phyloP scores from a whole-genome alignment of 2,113 vertebrate species.

The Prochilodus magdalenae region DNA sequence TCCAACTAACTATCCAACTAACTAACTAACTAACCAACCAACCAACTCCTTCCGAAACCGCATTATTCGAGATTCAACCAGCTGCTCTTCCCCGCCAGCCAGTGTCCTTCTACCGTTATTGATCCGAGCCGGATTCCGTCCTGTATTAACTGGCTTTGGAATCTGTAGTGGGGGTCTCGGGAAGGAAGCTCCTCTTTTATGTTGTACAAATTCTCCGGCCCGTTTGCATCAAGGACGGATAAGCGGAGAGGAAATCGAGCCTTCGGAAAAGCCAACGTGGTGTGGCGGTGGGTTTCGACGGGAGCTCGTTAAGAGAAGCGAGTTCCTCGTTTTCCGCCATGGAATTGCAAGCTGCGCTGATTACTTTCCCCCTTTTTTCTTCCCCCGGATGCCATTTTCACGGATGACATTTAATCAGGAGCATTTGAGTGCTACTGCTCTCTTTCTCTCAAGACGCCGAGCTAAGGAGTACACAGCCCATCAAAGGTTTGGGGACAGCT shows the following conservation, averaged over 20 bases:
- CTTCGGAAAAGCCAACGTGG: conserved; percentile 67
- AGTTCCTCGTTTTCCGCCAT: conserved; percentile 48
- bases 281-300: conserved; percentile 66
- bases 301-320: conserved; percentile 74
- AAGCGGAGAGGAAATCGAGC: conserved; percentile 77
- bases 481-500: too few species aligned
- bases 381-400: conserved; percentile 52
- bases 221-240: conserved; percentile 68
- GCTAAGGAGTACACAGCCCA: too few species aligned
- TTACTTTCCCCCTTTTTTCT: conserved; percentile 44
- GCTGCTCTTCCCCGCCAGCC: not conserved
- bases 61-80: conserved; percentile 38
- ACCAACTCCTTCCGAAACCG: too few species aligned
- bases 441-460: not conserved
- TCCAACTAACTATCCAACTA: too few species aligned
- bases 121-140: conserved; percentile 63
- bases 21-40: too few species aligned
- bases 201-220: conserved; percentile 67
- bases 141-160: conserved; percentile 70
- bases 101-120: conserved; percentile 55
- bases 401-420: conserved; percentile 59
- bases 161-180: not conserved
- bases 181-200: conserved; percentile 56
- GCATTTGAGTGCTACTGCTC: conserved; percentile 47
- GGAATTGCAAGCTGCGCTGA: conserved; percentile 61